Conservation (phyloP, 2,888 invertebrate genomes). For the Synanthedon formicaeformis region DNA sequence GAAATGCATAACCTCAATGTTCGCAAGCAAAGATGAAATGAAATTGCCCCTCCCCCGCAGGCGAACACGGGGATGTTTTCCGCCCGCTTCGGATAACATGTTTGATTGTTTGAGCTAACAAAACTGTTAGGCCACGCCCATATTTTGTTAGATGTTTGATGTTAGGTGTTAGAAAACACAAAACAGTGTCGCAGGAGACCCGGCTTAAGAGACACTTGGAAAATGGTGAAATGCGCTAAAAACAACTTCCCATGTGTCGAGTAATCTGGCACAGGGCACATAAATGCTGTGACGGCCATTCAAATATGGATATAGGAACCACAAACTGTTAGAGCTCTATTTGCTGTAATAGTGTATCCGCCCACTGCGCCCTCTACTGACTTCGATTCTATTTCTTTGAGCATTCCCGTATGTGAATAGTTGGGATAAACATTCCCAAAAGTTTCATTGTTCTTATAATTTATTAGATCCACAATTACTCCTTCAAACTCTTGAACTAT, state of each 20-base stretch:
- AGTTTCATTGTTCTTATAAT: conserved; percentile 13
- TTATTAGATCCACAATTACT: conserved; percentile 13
- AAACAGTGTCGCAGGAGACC: too few relatives aligned
- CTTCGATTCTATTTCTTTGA: conserved; percentile 12
- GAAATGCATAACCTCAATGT: too few relatives aligned
- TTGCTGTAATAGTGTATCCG: conserved; percentile 11
- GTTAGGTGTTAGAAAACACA: too few relatives aligned
- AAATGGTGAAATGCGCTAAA: conserved; percentile 4
- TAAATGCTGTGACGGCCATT: conserved; percentile 6
- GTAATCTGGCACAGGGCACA: conserved; percentile 3
- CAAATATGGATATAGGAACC: conserved; percentile 8
- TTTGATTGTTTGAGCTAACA: too few relatives aligned
- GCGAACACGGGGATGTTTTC: too few relatives aligned
- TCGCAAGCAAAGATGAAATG: too few relatives aligned
- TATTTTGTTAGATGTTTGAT: too few relatives aligned
- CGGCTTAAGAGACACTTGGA: conserved; percentile 1
- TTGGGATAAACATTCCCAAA: conserved; percentile 15
- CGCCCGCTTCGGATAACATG: too few relatives aligned
- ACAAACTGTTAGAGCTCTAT: conserved; percentile 3
- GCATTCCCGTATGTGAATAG: conserved; percentile 11
- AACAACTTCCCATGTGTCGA: conserved; percentile 9
- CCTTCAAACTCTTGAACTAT: conserved; percentile 13
- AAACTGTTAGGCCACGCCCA: too few relatives aligned
- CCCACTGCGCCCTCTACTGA: conserved; percentile 22
- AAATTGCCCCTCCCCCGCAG: too few relatives aligned